Evolutionary conservation across 2,797 vertebrate genomes (phyloP).

Genomic region (Melanotaenia boesemani): DNA sequence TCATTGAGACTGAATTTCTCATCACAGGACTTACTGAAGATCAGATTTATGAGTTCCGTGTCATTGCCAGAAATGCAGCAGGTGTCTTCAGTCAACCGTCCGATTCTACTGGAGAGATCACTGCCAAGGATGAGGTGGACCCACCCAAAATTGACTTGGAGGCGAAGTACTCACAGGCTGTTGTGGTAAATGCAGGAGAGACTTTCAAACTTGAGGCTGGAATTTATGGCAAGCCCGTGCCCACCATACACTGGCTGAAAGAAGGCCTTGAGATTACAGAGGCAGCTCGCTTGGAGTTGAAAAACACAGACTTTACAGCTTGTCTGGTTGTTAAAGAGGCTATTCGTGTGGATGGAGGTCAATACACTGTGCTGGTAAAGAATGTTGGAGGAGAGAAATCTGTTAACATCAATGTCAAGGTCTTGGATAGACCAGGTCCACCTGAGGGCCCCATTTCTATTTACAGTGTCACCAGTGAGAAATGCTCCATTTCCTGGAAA

Average conservation of each 20-base stretch:
- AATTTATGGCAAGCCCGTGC: constrained; percentile 93
- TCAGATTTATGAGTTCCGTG: constrained; percentile 94
- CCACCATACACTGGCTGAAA: constrained; percentile 92
- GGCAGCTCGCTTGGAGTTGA: constrained; percentile 92
- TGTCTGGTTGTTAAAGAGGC: constrained; percentile 92
- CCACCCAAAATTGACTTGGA: constrained; percentile 95
- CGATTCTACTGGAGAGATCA: constrained; percentile 95
- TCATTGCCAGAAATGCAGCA: constrained; percentile 97
- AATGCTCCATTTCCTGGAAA: constrained; percentile 95
- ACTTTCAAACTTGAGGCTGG: constrained; percentile 92
- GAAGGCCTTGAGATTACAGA: constrained; percentile 87
- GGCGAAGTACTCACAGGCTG: constrained; percentile 90
- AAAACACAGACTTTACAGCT: constrained; percentile 91
- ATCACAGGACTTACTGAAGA: constrained; percentile 94
- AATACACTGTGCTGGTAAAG: constrained; percentile 91
- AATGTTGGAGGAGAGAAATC: constrained; percentile 97
- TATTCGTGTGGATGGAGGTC: constrained; percentile 93
- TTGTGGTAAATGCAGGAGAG: constrained; percentile 93
- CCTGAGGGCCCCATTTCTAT: constrained; percentile 92
- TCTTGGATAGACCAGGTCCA: constrained; percentile 97
- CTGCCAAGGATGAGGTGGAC: constrained; percentile 96
- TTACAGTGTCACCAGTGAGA: constrained; percentile 92
- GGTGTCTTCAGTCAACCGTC: constrained; percentile 93
- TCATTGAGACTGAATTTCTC: constrained; percentile 94
- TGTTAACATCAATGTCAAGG: constrained; percentile 91